Base-by-base conservation (phyloP, 2,797 vertebrate species). In the Hoplostethus mediterraneus region DNA sequence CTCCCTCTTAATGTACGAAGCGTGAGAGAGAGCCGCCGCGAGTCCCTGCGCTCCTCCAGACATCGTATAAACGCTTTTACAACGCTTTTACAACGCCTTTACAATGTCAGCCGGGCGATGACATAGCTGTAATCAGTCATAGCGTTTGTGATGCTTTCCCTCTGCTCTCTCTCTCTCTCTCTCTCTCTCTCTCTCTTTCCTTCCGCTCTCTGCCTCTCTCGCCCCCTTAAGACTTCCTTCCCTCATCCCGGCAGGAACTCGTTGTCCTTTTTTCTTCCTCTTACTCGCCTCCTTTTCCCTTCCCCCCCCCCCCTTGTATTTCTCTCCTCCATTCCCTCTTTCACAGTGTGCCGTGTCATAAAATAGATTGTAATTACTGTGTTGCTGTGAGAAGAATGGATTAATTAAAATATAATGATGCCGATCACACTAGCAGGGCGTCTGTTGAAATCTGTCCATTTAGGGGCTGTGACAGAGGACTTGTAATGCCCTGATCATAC, bases 391-490 rank as follows among this genome's bases (percentile, higher is more conserved):
- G 87, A 90, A 91, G 91, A 94, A 89, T 89, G 90, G 91, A 93
- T 93, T 90, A 93, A 94, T 93, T 93, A 92, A 92, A 92, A 93
- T 92, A 90, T 93, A 91, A 92, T 90, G 89, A 91, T 93, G 91
- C 89, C 79, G 84, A 92, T 93, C 92, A 92, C 92, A 90, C 87
- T 88, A 85, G 88, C 86, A 67, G 87, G 87, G 80, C 73, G 63
- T 83, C 86, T 87, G 82, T 77, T 89, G 89, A 93, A 93, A 93
- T 90, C 87, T 81, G 90, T 90, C 86, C 77, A 82, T 91, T 90
- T 90, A 90, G 87, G 80, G 86, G 80, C 84, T 74, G 67, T 84
- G 88, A 90, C 85, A 79, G 87, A 90, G 82, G 88, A 88, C 85
- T 87, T 87, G 87, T 90, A 93, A 93, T 90, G 89, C 67, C 84